Conservation (phyloP, 2,113 vertebrate genomes). For the Melospiza melodia region DNA sequence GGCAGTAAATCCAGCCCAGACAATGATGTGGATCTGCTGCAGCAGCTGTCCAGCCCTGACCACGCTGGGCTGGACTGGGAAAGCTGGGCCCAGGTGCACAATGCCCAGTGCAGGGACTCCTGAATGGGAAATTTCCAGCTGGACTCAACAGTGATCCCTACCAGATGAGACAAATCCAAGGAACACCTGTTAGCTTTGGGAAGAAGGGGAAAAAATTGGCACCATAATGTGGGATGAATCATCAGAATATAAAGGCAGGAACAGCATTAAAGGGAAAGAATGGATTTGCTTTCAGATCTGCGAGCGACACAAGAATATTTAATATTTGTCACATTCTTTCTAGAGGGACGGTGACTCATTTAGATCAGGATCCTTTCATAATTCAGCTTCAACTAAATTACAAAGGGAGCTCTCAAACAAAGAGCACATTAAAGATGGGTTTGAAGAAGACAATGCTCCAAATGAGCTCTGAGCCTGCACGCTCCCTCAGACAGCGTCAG, state of each 20-base stretch:
- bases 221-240: background rate
- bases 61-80: background rate
- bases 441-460: background rate
- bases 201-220: background rate
- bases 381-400: conserved; percentile 1
- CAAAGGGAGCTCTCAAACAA: conserved; percentile 18
- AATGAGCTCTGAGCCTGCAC: background rate
- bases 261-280: background rate
- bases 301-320: background rate
- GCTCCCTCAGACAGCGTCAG: background rate
- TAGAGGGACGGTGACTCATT: conserved; percentile 32
- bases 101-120: background rate
- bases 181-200: conserved; percentile 64
- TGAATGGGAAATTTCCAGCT: conserved; percentile 49
- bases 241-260: conserved; percentile 9
- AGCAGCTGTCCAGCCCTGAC: conserved; percentile 47
- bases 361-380: conserved; percentile 41
- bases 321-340: conserved; percentile 4
- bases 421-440: background rate
- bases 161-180: conserved; percentile 68
- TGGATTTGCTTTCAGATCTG: conserved; percentile 11
- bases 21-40: conserved; percentile 4
- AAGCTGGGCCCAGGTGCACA: conserved; percentile 48
- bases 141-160: conserved; percentile 14
- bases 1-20: conserved; percentile 19